Base-by-base conservation (phyloP, 2,888 invertebrate species). In the Xylocampa areola region DNA sequence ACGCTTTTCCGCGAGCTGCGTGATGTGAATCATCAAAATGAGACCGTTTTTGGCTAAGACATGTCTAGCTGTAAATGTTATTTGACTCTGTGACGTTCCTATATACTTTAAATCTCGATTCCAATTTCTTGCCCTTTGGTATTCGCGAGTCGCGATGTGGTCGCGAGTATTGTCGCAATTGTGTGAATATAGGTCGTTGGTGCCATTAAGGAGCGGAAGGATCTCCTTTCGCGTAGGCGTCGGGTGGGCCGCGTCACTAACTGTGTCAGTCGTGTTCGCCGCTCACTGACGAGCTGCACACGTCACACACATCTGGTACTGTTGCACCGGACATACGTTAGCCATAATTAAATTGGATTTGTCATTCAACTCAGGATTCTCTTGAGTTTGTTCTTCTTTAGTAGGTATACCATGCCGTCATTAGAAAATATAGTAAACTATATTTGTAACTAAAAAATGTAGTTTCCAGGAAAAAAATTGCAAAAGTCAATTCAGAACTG, bases 171-270 rank as follows among this genome's bases (percentile, higher is more conserved):
- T 14, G 11, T 29, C 13, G n/a, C n/a, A n/a, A n/a, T n/a, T n/a
- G n/a, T n/a, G n/a, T n/a, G n/a, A 21, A 27, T 44, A 44, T 17
- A 10, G 30, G 45, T 55, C 55, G 48, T 55, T 61, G 45, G 32
- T 29, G 37, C 25, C 30, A 40, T 54, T 63, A 43, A 21, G 16
- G 33, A 54, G 23, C 59, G 64, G 68, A 67, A 53, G 47, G 39
- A 29, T 33, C 21, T 55, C 49, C 49, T 45, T 49, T 36, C 23
- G 30, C 35, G 45, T 21, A 13, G 23, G 6, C 5, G 30, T 33
- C 48, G 29, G 10, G 16, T 16, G 37, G 8, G 21, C 16, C 43
- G 50, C 44, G 52, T 32, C 49, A 17, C 43, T 27, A 30, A 19
- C 17, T 35, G 48, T 13, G 35, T 44, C 61, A 61, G 29, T 48